Percentiles rank a stretch among this genome's conserved stretches.
Conservation (phyloP, 2,113 vertebrate genomes). For the Uria lomvia region DNA sequence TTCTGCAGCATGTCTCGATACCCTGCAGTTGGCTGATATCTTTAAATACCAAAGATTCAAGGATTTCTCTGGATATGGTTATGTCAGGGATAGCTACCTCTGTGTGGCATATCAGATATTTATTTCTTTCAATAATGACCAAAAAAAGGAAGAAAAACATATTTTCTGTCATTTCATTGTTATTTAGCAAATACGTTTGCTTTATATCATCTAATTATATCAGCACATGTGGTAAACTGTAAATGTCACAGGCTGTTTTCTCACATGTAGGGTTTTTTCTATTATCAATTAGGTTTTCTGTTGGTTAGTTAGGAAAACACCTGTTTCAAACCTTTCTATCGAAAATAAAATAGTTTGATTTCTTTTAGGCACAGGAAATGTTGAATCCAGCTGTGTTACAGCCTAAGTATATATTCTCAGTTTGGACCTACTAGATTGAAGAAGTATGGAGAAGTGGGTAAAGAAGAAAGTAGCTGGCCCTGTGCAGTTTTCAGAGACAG, state of each 20-base stretch:
- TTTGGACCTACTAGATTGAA: not conserved
- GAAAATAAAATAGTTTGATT: not conserved
- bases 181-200: not conserved
- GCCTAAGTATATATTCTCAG: not conserved
- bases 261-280: not conserved
- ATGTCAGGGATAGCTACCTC: not conserved
- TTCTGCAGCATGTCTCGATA: not conserved
- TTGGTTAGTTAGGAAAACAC: not conserved
- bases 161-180: not conserved
- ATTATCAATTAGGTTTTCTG: not conserved
- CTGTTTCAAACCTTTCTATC: not conserved
- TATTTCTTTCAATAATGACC: not conserved
- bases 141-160: not conserved
- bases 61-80: not conserved
- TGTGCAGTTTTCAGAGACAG: not conserved
- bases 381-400: not conserved
- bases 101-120: not conserved
- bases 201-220: not conserved
- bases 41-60: not conserved
- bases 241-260: not conserved
- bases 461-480: not conserved
- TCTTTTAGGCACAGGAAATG: not conserved
- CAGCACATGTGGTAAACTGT: not conserved
- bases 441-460: not conserved
- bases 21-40: not conserved